Percentiles rank a stretch among this genome's conserved stretches.
Conservation (phyloP, 1,140 invertebrate genomes). For the Saccostrea glomerata region DNA sequence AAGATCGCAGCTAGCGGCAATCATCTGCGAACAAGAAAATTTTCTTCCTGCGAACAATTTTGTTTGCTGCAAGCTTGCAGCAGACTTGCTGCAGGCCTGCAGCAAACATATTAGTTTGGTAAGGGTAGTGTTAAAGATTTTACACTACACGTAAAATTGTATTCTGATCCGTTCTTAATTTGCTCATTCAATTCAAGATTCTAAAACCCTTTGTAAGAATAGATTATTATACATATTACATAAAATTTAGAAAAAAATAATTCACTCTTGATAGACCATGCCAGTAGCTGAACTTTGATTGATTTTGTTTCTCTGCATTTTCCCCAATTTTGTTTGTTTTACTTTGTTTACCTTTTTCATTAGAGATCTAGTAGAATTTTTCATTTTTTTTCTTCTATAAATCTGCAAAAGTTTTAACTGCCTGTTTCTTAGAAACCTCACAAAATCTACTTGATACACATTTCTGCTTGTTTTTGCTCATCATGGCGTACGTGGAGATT, state of each 20-base stretch:
- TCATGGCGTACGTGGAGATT: not conserved
- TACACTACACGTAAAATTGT: not conserved
- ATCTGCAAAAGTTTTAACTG: not conserved
- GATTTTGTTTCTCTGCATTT: not conserved
- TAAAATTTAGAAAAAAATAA: not conserved
- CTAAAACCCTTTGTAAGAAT: not conserved
- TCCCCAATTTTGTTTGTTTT: not conserved
- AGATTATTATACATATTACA: not conserved
- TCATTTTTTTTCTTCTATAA: not conserved
- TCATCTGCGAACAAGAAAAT: too few species aligned
- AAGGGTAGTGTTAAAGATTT: too few species aligned
- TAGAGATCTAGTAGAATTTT: not conserved
- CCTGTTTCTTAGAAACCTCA: not conserved
- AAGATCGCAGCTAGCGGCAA: too few species aligned
- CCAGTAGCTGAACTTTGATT: too few species aligned
- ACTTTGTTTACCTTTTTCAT: not conserved
- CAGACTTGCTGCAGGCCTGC: too few species aligned
- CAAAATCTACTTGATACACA: slow-evolving; percentile 9
- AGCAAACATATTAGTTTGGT: too few species aligned
- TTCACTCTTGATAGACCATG: not conserved
- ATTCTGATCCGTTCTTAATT: not conserved
- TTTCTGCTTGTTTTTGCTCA: slow-evolving; percentile 37
- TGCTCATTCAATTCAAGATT: not conserved
- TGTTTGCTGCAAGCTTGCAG: too few species aligned
- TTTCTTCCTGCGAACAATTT: too few species aligned